Evolutionary conservation across 2,113 vertebrate genomes (phyloP).

Genomic region (Mixornis gularis): DNA sequence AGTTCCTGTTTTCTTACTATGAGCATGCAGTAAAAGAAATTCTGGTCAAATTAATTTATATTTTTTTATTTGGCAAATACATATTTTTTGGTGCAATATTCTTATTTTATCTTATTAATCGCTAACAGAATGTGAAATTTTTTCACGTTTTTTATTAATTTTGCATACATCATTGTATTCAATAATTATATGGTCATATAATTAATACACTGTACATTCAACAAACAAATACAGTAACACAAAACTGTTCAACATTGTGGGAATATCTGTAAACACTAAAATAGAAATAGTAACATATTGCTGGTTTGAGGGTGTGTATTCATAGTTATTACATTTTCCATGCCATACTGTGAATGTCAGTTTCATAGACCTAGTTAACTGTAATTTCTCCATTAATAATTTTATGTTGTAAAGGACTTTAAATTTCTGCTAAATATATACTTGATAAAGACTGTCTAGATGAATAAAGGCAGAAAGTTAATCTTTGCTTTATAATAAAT

Average conservation of each 20-base stretch:
- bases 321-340: background rate
- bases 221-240: background rate
- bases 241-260: background rate
- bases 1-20: background rate
- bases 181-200: background rate
- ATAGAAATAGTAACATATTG: background rate
- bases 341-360: background rate
- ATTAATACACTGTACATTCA: background rate
- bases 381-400: background rate
- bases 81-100: background rate
- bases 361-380: background rate
- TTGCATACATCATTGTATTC: background rate
- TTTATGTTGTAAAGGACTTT: background rate
- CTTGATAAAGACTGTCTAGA: background rate
- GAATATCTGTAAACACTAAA: background rate
- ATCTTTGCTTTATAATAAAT: background rate
- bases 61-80: background rate
- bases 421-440: background rate
- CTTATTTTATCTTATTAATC: background rate
- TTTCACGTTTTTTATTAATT: background rate
- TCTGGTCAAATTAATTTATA: background rate
- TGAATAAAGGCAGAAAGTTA: background rate
- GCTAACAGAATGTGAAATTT: background rate
- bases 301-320: background rate
- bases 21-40: background rate